Base-by-base conservation (phyloP, 1,140 invertebrate species). In the Zaprionus inermis region DNA sequence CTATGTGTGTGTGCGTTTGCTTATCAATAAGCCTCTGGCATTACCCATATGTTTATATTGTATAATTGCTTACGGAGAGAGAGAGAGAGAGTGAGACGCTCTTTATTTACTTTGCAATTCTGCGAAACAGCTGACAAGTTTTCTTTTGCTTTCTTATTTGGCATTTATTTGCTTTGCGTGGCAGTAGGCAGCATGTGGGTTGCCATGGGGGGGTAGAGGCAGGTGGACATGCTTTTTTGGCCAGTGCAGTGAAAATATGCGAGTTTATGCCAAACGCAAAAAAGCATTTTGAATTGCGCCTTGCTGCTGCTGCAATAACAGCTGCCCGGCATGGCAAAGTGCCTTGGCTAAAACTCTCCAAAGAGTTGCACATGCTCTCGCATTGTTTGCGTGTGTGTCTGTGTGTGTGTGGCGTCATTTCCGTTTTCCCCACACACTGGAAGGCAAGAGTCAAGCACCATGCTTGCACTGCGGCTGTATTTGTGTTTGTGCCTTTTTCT, bases 261-360 rank as follows among this genome's bases (percentile, higher is more conserved):
- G 16, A 72, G 30, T 63, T 69, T 41, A 63, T 36, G 20, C 36
- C 44, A 63, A 70, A 66, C 22, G 52, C n/a, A n/a, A n/a, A n/a
- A n/a, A n/a, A n/a, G n/a, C n/a, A n/a, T n/a, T n/a, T n/a, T n/a
- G n/a, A n/a, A n/a, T n/a, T 11, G 59, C 24, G 3, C 3, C 24
- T 28, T 56, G 56, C 24, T 28, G 24, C 24, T 2, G 44, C 22
- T 57, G 57, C 51, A 60, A 66, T 57, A 76, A 72, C 73, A 76
- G 44, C 67, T 63, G 72, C 72, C 65, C 58, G 64, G 71, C 66
- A 44, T 44, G n/a, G 38, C 57, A 79, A 63, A 76, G 72, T 81
- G 81, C 73, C 77, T 84, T 80, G 54, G 77, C 81, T 84, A 84
- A 84, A 84, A 84, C 81, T 84, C 81, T 84, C 77, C 81, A 79